phyloP scores from a whole-genome alignment of 2,888 invertebrate species.

The Dermolepida albohirtum region DNA sequence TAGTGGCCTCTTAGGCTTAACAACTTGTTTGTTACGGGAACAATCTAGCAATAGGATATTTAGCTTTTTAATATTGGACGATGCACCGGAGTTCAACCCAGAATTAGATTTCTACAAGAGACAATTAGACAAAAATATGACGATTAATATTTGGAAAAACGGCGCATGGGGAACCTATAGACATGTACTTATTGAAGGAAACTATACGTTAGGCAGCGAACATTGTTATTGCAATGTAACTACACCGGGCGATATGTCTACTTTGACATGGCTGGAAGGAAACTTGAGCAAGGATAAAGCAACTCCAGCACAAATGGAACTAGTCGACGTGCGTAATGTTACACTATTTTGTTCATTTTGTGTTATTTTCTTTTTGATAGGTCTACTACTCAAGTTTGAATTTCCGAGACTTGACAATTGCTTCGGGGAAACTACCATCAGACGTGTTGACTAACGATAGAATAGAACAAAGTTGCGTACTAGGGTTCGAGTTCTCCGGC shows the following conservation, averaged over 20 bases:
- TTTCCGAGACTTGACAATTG: conserved; percentile 94
- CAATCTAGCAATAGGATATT: conserved; percentile 69
- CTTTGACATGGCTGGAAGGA: conserved; percentile 86
- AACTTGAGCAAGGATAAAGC: conserved; percentile 55
- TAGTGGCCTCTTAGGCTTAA: conserved; percentile 89
- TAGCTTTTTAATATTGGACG: conserved; percentile 54
- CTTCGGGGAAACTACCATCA: conserved; percentile 87
- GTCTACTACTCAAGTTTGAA: conserved; percentile 84
- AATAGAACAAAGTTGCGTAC: conserved; percentile 66
- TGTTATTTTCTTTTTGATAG: not conserved
- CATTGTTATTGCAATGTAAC: conserved; percentile 84
- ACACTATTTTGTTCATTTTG: not conserved
- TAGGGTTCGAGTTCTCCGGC: conserved; percentile 72
- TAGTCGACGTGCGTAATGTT: conserved; percentile 47
- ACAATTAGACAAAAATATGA: conserved; percentile 76
- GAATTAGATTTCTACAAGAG: conserved; percentile 65
- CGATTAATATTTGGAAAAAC: conserved; percentile 80
- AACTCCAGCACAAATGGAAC: conserved; percentile 47
- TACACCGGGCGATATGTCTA: conserved; percentile 87
- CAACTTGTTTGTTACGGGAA: conserved; percentile 88
- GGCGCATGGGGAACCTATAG: conserved; percentile 77
- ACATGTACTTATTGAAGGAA: conserved; percentile 76
- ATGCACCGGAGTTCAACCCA: conserved; percentile 31
- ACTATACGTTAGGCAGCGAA: conserved; percentile 65
- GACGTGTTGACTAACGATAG: conserved; percentile 80